Evolutionary conservation across 2,888 invertebrate species (phyloP), one percentile per base, ranked within the genome.

Genomic region (Anoncus sp.): DNA sequence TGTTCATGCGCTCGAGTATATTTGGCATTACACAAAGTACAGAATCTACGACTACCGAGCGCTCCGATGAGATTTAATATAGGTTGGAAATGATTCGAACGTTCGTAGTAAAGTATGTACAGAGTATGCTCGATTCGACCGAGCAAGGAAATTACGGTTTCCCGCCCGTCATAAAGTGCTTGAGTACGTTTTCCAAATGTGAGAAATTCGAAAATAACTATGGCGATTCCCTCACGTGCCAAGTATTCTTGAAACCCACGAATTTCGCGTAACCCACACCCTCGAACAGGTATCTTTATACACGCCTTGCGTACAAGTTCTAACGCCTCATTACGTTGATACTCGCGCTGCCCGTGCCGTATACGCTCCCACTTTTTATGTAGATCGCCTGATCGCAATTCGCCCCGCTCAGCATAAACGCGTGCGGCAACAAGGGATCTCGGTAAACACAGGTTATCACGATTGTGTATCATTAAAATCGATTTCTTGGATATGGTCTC

Each of bases 251-350:
- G 75, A 63, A 69, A 69, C 3, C n/a, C 10, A 16, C 18, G 3
- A 47, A 75, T 53, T 20, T 75, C 65, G 14, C 24, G 31, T 9
- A 67, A 10, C 6, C 75, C 67, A 24, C 67, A 75, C 1, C 66
- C 71, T 0, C 38, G 35, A 2, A 6, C 9, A 1, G 73, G 73
- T n/a, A 67, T 24, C 1, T 1, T 45, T 16, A 67, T 53, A 6
- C 14, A 7, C 3, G 31, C 7, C 31, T 31, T 31, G 31, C 31
- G 31, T 7, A 31, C 31, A 7, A 31, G 31, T 3, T 3, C 70
- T 65, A 4, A 12, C 2, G 40, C 59, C 10, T 62, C 27, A 10
- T 7, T 16, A 16, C 45, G 43, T 14, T 63, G 71, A 31, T 18
- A 55, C 10, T 0, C 16, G 4, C 47, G 6, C 0, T 16, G 10